phyloP scores from a whole-genome alignment of 2,797 vertebrate genomes.

The Mastacembelus armatus region DNA sequence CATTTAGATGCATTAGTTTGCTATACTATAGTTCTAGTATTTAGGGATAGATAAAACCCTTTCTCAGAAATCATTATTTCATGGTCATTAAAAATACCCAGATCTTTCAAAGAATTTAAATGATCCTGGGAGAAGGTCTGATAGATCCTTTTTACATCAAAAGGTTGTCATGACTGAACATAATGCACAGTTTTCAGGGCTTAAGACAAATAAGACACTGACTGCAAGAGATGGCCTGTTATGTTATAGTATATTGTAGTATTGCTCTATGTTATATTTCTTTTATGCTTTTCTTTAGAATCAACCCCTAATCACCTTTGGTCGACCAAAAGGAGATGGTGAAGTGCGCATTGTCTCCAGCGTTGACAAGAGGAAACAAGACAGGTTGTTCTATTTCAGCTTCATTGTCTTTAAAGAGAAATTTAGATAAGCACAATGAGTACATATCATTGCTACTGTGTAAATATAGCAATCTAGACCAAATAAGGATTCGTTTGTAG shows the following conservation, averaged over 20 bases:
- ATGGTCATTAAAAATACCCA: not conserved
- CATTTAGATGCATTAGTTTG: not conserved
- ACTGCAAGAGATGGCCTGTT: too few species aligned
- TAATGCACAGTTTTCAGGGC: constrained; percentile 1
- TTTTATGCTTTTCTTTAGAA: constrained; percentile 79
- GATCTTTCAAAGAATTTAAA: constrained; percentile 6
- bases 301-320: constrained; percentile 88
- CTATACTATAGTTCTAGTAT: not conserved
- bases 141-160: not conserved
- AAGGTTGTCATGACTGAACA: not conserved
- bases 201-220: constrained; percentile 1
- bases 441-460: not conserved
- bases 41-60: not conserved
- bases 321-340: constrained; percentile 93
- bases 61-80: not conserved
- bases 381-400: constrained; percentile 85
- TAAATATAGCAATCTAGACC: not conserved
- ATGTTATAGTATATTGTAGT: too few species aligned
- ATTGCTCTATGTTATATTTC: too few species aligned
- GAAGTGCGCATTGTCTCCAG: constrained; percentile 90
- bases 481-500: not conserved
- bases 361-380: constrained; percentile 91
- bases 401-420: not conserved
- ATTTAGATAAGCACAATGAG: not conserved
- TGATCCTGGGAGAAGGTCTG: not conserved